Conservation (phyloP, 1,140 invertebrate genomes). For the Diorhabda elongata region DNA sequence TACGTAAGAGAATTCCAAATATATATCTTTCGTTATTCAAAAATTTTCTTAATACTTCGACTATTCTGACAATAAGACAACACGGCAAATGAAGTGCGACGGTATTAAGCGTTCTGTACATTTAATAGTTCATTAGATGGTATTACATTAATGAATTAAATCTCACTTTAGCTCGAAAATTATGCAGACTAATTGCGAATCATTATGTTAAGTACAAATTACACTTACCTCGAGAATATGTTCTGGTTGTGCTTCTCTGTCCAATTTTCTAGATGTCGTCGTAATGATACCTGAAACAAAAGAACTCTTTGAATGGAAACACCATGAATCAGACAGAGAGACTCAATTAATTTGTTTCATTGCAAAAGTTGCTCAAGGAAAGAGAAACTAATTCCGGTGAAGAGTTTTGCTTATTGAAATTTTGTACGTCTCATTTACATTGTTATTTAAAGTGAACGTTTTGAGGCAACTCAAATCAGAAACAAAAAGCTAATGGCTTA, state of each 20-base stretch:
- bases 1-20: too few species aligned
- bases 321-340: neutral
- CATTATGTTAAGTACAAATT: conserved; percentile 8
- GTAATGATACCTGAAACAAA: conserved; percentile 68
- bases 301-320: conserved; percentile 8
- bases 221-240: conserved; percentile 78
- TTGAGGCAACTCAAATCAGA: neutral
- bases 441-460: neutral
- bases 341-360: conserved; percentile 10
- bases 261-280: conserved; percentile 76
- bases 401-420: conserved; percentile 5
- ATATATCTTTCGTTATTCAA: too few species aligned
- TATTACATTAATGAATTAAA: too few species aligned
- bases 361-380: neutral
- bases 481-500: too few species aligned
- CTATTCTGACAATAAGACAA: too few species aligned
- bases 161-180: too few species aligned
- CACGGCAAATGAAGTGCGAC: too few species aligned
- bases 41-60: too few species aligned
- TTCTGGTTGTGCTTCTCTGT: conserved; percentile 77
- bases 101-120: too few species aligned
- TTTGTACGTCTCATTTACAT: conserved; percentile 4
- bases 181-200: neutral
- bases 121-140: too few species aligned
- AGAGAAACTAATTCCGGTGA: conserved; percentile 6